Evolutionary conservation across 2,113 vertebrate genomes (phyloP).

Genomic region (Corythornis madagascariensis): DNA sequence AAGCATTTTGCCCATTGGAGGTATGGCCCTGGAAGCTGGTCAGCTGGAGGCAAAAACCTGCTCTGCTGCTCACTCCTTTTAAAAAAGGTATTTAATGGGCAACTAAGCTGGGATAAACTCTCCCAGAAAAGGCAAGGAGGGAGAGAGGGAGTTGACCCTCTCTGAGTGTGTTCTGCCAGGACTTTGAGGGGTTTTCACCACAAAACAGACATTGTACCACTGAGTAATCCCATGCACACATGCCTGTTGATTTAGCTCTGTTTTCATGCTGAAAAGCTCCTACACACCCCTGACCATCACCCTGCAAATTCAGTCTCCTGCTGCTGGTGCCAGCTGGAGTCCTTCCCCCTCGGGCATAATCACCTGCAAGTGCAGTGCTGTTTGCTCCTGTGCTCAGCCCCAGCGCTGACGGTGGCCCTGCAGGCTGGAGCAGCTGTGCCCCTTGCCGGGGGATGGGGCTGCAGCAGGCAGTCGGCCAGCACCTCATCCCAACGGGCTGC

Average conservation of each 20-base stretch:
- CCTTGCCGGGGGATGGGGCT: not conserved
- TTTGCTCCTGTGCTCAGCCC: not conserved
- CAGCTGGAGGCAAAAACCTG: not conserved
- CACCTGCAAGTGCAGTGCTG: not conserved
- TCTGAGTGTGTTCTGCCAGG: not conserved
- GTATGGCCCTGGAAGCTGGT: not conserved
- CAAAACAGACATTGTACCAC: not conserved
- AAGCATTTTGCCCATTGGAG: not conserved
- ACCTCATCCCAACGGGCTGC: not conserved
- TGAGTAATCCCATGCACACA: not conserved
- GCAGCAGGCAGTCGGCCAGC: fast-evolving
- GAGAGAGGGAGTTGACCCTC: not conserved
- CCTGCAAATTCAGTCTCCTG: not conserved
- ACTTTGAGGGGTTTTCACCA: not conserved
- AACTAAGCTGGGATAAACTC: not conserved
- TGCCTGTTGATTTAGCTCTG: not conserved
- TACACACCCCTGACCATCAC: not conserved
- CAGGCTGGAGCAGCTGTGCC: not conserved
- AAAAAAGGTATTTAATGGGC: not conserved
- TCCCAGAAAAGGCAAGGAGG: not conserved
- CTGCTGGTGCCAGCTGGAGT: not conserved
- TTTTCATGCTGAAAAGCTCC: not conserved
- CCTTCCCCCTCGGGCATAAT: not conserved
- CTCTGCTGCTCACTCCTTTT: not conserved
- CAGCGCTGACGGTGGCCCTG: fast-evolving